phyloP scores from a whole-genome alignment of 2,113 vertebrate species.

The Ctenodactylus gundi region DNA sequence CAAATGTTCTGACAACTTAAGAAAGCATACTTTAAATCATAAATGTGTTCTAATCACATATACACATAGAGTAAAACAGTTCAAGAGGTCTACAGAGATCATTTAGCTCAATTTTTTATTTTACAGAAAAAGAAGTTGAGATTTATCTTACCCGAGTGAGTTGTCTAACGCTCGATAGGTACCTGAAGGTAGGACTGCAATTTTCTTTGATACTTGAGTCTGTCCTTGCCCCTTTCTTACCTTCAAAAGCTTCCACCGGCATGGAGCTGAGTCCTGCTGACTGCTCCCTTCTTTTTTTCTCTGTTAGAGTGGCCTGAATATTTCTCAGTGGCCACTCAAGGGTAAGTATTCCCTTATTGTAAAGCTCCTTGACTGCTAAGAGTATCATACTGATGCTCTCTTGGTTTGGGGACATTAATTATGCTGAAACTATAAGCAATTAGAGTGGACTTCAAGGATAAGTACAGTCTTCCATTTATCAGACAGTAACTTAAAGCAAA shows the following conservation, averaged over 20 bases:
- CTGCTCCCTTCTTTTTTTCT: background rate
- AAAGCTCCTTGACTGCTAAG: background rate
- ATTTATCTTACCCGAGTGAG: background rate
- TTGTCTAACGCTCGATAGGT: background rate
- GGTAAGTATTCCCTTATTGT: background rate
- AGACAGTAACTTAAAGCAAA: background rate
- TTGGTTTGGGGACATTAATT: background rate
- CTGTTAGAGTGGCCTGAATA: background rate
- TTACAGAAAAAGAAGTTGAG: conserved; percentile 30
- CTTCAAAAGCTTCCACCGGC: background rate
- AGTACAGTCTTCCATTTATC: background rate
- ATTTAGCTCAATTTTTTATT: background rate
- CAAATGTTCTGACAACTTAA: conserved; percentile 34
- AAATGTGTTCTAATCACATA: background rate
- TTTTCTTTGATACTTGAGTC: background rate
- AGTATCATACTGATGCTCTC: background rate
- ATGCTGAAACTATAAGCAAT: background rate
- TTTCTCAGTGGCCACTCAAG: background rate
- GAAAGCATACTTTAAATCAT: background rate
- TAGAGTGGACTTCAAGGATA: background rate
- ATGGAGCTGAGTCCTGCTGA: background rate
- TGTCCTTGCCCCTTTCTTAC: background rate
- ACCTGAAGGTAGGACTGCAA: background rate
- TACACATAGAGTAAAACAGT: background rate
- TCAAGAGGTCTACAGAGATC: background rate